These are phyloP conservation scores for Cranoglanis bouderius DNA, from an alignment of 2,113 vertebrate genomes.

Conservation along the genomic window DNA sequence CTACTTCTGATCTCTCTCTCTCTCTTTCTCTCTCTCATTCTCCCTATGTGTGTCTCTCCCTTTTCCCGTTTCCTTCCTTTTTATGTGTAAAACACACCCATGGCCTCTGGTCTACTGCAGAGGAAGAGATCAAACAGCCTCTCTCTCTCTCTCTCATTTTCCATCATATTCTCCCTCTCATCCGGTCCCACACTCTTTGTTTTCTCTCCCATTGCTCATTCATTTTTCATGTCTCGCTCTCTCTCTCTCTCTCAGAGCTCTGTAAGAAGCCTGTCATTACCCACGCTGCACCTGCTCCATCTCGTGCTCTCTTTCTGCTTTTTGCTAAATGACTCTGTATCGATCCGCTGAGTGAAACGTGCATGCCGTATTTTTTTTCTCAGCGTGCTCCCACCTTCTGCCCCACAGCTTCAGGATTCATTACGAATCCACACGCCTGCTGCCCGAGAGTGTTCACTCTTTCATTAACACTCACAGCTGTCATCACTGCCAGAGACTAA, in stretches of 20 bases:
- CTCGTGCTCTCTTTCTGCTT: constrained; percentile 25
- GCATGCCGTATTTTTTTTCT: not conserved
- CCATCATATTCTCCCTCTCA: constrained; percentile 4
- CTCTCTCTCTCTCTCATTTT: not conserved
- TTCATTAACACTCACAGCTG: constrained; percentile 54
- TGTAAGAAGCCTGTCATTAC: constrained; percentile 37
- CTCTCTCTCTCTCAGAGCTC: constrained; percentile 46
- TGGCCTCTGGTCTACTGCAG: not conserved
- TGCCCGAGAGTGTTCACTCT: not conserved
- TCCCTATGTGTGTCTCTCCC: not conserved
- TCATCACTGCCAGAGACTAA: constrained; percentile 52
- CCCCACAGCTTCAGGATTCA: not conserved
- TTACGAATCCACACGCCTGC: constrained; percentile 14
- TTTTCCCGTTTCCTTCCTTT: not conserved
- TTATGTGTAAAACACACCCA: not conserved
- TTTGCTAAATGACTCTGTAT: constrained; percentile 64
- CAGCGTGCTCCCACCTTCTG: not conserved
- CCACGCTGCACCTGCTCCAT: constrained; percentile 24
- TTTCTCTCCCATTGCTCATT: constrained; percentile 55
- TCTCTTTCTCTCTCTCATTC: not conserved
- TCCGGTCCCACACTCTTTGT: not conserved
- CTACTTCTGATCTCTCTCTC: not conserved
- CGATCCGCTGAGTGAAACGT: constrained; percentile 53
- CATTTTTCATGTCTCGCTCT: constrained; percentile 65
- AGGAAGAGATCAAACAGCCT: not conserved